Percentiles rank a stretch among this genome's conserved stretches.
Evolutionary conservation across 2,113 vertebrate species (phyloP).

Genomic region (Cyrtonyx montezumae): DNA sequence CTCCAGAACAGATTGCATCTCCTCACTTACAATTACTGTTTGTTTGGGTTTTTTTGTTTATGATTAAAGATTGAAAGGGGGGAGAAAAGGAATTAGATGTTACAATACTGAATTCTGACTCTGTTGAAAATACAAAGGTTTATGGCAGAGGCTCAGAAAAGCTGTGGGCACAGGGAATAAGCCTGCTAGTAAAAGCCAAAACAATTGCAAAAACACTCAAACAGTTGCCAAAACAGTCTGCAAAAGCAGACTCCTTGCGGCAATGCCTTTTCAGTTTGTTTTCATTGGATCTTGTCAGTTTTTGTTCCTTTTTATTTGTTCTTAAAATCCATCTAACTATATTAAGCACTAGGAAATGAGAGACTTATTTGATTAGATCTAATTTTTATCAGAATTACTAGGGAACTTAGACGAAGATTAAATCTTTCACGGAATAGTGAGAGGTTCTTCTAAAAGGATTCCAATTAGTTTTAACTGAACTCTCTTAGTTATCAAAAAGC

Average conservation of each 20-base stretch:
- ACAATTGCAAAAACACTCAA: too few species aligned
- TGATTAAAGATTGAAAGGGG: not conserved
- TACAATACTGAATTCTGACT: not conserved
- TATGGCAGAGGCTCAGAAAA: not conserved
- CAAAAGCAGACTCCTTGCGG: not conserved
- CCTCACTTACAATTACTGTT: not conserved
- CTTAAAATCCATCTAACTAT: not conserved
- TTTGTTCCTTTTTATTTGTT: not conserved
- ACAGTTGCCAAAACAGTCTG: too few species aligned
- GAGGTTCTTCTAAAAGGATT: not conserved
- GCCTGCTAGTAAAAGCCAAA: not conserved
- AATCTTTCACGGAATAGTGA: not conserved
- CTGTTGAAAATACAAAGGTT: not conserved
- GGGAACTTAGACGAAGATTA: not conserved
- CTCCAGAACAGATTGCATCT: not conserved
- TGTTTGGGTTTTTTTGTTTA: not conserved
- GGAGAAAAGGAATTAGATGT: not conserved
- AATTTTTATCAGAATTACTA: not conserved
- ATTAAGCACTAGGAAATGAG: not conserved
- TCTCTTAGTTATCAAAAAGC: not conserved
- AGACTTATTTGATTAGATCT: not conserved
- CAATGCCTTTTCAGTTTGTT: not conserved
- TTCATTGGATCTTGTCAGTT: not conserved
- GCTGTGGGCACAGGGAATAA: not conserved
- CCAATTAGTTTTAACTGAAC: not conserved